A percentile compares a stretch with the other conserved stretches of the same genome.
These are phyloP conservation scores for Caranx ignobilis DNA, from an alignment of 2,113 vertebrate species.

Conservation along the genomic window DNA sequence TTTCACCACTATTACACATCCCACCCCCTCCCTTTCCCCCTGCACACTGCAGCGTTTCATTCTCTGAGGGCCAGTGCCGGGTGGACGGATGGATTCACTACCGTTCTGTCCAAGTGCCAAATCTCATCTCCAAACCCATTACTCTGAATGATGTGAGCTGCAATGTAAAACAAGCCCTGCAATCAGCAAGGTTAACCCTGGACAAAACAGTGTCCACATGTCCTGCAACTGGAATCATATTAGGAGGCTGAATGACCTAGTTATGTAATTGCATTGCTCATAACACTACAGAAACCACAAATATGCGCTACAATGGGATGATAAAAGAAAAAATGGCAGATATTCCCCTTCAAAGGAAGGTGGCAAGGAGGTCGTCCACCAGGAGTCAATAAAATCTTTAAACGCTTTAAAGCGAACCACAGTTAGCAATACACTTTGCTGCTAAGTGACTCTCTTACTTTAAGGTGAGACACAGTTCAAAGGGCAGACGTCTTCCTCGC, in stretches of 20 bases:
- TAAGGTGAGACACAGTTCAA: constrained; percentile 14
- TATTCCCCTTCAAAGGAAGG: background rate
- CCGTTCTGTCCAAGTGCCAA: constrained; percentile 60
- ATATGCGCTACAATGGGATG: background rate
- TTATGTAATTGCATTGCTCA: constrained; percentile 4
- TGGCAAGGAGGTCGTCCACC: background rate
- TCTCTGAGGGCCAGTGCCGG: constrained; percentile 25
- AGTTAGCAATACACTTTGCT: background rate
- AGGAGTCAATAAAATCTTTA: constrained; percentile 1
- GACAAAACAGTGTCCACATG: constrained; percentile 38
- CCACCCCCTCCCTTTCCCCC: background rate
- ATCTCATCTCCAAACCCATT: constrained; percentile 67
- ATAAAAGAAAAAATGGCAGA: background rate
- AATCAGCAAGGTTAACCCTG: constrained; percentile 40
- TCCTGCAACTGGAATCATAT: constrained; percentile 18
- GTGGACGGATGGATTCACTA: constrained; percentile 46
- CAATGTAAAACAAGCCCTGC: constrained; percentile 48
- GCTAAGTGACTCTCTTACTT: constrained; percentile 14
- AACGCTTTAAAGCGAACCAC: constrained; percentile 11
- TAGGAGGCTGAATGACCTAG: constrained; percentile 19
- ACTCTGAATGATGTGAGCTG: constrained; percentile 56
- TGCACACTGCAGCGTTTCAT: constrained; percentile 30
- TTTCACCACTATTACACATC: constrained; percentile 11
- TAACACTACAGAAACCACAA: background rate
- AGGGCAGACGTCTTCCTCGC: constrained; percentile 3